Percentiles rank a stretch among this genome's conserved stretches.
Conservation (phyloP, 2,888 invertebrate species). For the Aethes cnicana region DNA sequence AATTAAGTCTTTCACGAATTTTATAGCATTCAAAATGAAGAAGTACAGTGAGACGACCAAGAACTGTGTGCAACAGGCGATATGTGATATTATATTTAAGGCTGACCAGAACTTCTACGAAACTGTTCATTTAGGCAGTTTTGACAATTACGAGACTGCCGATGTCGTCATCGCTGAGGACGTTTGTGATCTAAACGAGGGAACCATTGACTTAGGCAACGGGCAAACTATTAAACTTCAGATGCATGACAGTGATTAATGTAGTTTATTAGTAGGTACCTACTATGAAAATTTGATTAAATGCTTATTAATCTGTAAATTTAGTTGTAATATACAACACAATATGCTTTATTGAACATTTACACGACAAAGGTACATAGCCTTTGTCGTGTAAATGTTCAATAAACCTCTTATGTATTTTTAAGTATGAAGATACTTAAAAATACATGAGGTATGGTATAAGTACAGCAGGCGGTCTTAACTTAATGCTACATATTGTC, state of each 20-base stretch:
- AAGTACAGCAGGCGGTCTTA: too few species aligned
- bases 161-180: neutral
- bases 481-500: too few species aligned
- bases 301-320: too few species aligned
- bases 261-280: too few species aligned
- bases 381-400: too few species aligned
- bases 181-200: slow-evolving; percentile 12
- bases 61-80: slow-evolving; percentile 51
- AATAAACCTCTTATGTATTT: too few species aligned
- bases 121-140: slow-evolving; percentile 8
- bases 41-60: slow-evolving; percentile 47
- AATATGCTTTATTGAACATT: too few species aligned
- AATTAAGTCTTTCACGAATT: slow-evolving; percentile 48
- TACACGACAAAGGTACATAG: too few species aligned
- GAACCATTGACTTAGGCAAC: slow-evolving; percentile 21
- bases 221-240: slow-evolving; percentile 20
- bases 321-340: too few species aligned
- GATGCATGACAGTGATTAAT: slow-evolving; percentile 6
- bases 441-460: too few species aligned
- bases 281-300: too few species aligned
- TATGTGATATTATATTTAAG: slow-evolving; percentile 54
- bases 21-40: slow-evolving; percentile 54
- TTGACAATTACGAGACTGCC: slow-evolving; percentile 5
- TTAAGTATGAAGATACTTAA: too few species aligned
- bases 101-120: slow-evolving; percentile 49